Base-by-base conservation (phyloP, 2,888 invertebrate species). In the Drosophila ezoana region DNA sequence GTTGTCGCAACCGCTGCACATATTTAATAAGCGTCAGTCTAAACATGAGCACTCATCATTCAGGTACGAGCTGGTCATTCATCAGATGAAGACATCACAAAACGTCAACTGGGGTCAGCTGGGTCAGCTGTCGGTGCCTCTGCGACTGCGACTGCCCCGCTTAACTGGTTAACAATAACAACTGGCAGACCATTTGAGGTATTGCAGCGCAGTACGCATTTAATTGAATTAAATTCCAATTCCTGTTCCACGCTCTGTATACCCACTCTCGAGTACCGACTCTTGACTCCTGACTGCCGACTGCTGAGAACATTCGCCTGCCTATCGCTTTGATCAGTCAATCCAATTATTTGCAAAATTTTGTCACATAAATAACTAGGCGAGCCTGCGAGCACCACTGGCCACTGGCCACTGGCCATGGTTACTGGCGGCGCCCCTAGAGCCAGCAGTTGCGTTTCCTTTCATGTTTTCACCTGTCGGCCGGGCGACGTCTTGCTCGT, bases 271-370 rank as follows among this genome's bases (percentile, higher is more conserved):
- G 2, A 14, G 28, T 13, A 16, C 3, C 20, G 13, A 13, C 13
- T 20, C 13, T 6, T n/a, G 35, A 16, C 32, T 45, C 32, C 9
- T 6, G 35, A 54, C 53, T 43, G 20, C 20, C 11, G 35, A 54
- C 53, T 43, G 20, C 20, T 43, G 43, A 23, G 23, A 23, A 54
- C 43, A 20, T 33, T 33, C 33, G 67, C 71, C 86, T 78, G 87
- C 81, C 87, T 89, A 90, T 90, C 85, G 88, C 90, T 91, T 87
- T 89, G 91, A 90, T 91, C 90, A 89, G 88, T 91, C 91, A 91
- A 91, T 91, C 91, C 91, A 91, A 91, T 91, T 91, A 91, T 91
- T 91, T 91, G 91, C 89, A 89, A 90, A 91, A 92, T 91, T 91
- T 91, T 92, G 91, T 91, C 91, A 91, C 91, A 91, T 91, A 91